These are phyloP conservation scores for Noctua fimbriata DNA, from an alignment of 2,888 invertebrate genomes.

Conservation along the genomic window DNA sequence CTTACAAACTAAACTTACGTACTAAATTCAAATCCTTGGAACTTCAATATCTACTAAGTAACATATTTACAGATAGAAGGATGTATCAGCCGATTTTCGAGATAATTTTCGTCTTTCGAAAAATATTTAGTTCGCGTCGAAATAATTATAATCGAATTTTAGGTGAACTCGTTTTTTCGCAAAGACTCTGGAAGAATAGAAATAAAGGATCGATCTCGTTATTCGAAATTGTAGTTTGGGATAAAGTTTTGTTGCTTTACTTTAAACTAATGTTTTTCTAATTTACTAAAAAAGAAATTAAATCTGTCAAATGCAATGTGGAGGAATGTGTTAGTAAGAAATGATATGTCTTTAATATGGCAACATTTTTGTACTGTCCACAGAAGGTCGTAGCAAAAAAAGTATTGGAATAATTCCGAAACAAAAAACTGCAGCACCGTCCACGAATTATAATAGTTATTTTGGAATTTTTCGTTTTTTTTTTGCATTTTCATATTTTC, in stretches of 20 bases:
- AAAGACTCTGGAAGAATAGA: constrained; percentile 10
- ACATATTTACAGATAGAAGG: constrained; percentile 71
- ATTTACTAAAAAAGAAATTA: constrained; percentile 41
- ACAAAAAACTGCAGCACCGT: constrained; percentile 28
- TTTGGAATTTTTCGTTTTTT: constrained; percentile 24
- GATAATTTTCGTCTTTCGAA: constrained; percentile 46
- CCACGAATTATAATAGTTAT: neutral
- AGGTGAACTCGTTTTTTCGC: constrained; percentile 60
- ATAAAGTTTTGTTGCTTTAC: constrained; percentile 51
- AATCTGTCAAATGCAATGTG: constrained; percentile 51
- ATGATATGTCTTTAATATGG: constrained; percentile 88
- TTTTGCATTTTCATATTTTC: constrained; percentile 35
- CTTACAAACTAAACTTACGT: constrained; percentile 75
- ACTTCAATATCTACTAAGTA: constrained; percentile 72
- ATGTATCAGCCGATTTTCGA: constrained; percentile 41
- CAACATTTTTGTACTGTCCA: constrained; percentile 81
- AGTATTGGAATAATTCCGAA: constrained; percentile 27
- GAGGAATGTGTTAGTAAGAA: constrained; percentile 86
- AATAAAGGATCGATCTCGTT: constrained; percentile 34
- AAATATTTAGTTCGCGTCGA: constrained; percentile 66
- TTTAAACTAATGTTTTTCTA: constrained; percentile 41
- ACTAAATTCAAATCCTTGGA: constrained; percentile 84
- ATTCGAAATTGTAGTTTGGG: constrained; percentile 62
- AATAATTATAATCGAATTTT: constrained; percentile 58
- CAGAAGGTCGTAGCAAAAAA: constrained; percentile 48